A percentile compares a stretch with the other conserved stretches of the same genome.
These are phyloP conservation scores for Istiophorus platypterus DNA, from an alignment of 2,113 vertebrate genomes.

Conservation along the genomic window DNA sequence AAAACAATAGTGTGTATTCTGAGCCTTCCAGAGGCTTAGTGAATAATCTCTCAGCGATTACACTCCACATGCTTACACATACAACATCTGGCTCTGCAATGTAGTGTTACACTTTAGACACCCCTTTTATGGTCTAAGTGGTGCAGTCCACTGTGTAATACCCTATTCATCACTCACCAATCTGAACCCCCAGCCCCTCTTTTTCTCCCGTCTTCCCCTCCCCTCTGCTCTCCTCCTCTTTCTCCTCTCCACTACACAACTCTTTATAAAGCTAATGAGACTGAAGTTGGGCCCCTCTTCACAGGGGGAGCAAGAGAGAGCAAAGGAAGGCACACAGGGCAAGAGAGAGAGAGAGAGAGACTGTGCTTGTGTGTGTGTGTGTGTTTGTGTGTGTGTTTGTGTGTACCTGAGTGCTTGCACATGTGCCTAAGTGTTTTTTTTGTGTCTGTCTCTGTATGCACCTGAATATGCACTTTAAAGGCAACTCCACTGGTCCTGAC, in stretches of 20 bases:
- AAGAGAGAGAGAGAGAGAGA: slow-evolving; percentile 7
- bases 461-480: slow-evolving; percentile 60
- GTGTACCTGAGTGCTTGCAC: slow-evolving; percentile 41
- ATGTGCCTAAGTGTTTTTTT: slow-evolving; percentile 32
- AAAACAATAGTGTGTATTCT: slow-evolving; percentile 26
- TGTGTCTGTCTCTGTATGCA: slow-evolving; percentile 45
- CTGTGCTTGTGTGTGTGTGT: slow-evolving; percentile 38
- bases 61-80: slow-evolving; percentile 29
- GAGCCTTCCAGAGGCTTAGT: background rate
- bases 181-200: slow-evolving; percentile 78
- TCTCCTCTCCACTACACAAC: slow-evolving; percentile 80
- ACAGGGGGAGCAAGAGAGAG: slow-evolving; percentile 55
- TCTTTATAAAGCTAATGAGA: slow-evolving; percentile 89
- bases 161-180: slow-evolving; percentile 84
- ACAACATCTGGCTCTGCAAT: slow-evolving; percentile 50
- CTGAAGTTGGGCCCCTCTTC: slow-evolving; percentile 81
- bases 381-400: slow-evolving; percentile 37
- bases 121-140: slow-evolving; percentile 75
- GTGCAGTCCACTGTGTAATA: slow-evolving; percentile 82
- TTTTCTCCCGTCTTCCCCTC: slow-evolving; percentile 63
- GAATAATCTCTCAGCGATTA: slow-evolving; percentile 15
- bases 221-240: slow-evolving; percentile 67
- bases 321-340: slow-evolving; percentile 53
- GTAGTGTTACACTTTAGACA: slow-evolving; percentile 51
- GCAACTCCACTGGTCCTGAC: slow-evolving; percentile 46